Evolutionary conservation across 1,140 invertebrate genomes (phyloP), one percentile per base, ranked within the genome.

Genomic region (Pectinophora gossypiella): DNA sequence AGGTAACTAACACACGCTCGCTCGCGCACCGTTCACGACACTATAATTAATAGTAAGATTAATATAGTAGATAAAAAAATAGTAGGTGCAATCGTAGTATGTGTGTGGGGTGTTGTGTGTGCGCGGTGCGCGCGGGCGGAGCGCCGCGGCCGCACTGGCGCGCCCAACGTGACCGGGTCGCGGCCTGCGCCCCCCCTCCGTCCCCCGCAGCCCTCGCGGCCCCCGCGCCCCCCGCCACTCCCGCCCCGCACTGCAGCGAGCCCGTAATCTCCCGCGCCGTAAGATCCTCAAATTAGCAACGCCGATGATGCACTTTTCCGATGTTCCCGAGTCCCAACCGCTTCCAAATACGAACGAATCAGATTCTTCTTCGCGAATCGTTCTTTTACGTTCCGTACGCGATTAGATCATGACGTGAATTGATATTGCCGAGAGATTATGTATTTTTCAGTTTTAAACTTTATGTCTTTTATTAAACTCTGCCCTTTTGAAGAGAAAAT

Each of bases 271-370:
- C 69, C 68, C 68, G 79, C 81, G 74, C 77, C 79, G 76, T 81
- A 82, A 83, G 71, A 77, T 85, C 67, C 76, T 80, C 62, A 72
- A 79, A 83, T 79, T 77, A 81, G 62, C 68, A 64, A 63, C 70
- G 63, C 59, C 73, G 61, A 68, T 74, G 73, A 76, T 85, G 81
- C 81, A 85, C 78, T 82, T 72, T 74, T 61, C 38, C 60, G 35
- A 32, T n/a, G n/a, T n/a, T n/a, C n/a, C n/a, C n/a, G n/a, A n/a
- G n/a, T n/a, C n/a, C n/a, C n/a, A n/a, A n/a, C n/a, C n/a, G n/a
- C n/a, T n/a, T n/a, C n/a, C n/a, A n/a, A n/a, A n/a, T n/a, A n/a
- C n/a, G n/a, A n/a, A n/a, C n/a, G n/a, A n/a, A n/a, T n/a, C n/a
- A n/a, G n/a, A n/a, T n/a, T n/a, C n/a, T n/a, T n/a, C n/a, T n/a